phyloP scores from a whole-genome alignment of 2,888 invertebrate genomes.

The Eupithecia inturbata region DNA sequence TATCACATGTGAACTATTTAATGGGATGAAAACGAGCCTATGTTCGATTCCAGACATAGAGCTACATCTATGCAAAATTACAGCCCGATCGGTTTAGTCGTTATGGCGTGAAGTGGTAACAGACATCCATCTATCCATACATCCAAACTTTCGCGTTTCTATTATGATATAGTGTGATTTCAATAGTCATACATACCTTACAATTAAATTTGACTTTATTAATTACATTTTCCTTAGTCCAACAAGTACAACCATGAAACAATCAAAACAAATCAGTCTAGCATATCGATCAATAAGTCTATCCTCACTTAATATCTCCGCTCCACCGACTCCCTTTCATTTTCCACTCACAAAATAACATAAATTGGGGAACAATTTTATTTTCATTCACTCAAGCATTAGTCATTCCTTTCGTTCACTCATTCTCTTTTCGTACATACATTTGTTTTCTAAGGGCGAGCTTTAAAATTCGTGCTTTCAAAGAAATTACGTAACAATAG shows the following conservation, averaged over 20 bases:
- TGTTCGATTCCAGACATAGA: too few species aligned
- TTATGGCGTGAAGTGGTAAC: too few species aligned
- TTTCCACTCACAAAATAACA: constrained; percentile 23
- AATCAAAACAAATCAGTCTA: constrained; percentile 1
- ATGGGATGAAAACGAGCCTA: too few species aligned
- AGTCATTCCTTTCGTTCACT: constrained; percentile 36
- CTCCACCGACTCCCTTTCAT: constrained; percentile 5
- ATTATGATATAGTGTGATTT: too few species aligned
- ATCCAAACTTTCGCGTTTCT: too few species aligned
- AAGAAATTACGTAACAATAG: constrained; percentile 26
- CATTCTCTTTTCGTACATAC: constrained; percentile 43
- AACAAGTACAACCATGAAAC: neutral
- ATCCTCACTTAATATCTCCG: constrained; percentile 13
- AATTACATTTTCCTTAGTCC: neutral
- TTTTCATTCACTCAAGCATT: constrained; percentile 44
- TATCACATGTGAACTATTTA: too few species aligned
- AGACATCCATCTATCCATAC: too few species aligned
- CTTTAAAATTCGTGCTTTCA: constrained; percentile 28
- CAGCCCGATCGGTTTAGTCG: too few species aligned
- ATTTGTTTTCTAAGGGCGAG: constrained; percentile 31
- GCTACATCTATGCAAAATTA: too few species aligned
- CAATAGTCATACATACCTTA: neutral
- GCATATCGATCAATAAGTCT: neutral
- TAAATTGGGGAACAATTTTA: constrained; percentile 37
- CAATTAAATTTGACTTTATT: too few species aligned